A percentile compares a stretch with the other conserved stretches of the same genome.
Evolutionary conservation across 2,113 vertebrate genomes (phyloP).

Genomic region (Microtus pennsylvanicus): DNA sequence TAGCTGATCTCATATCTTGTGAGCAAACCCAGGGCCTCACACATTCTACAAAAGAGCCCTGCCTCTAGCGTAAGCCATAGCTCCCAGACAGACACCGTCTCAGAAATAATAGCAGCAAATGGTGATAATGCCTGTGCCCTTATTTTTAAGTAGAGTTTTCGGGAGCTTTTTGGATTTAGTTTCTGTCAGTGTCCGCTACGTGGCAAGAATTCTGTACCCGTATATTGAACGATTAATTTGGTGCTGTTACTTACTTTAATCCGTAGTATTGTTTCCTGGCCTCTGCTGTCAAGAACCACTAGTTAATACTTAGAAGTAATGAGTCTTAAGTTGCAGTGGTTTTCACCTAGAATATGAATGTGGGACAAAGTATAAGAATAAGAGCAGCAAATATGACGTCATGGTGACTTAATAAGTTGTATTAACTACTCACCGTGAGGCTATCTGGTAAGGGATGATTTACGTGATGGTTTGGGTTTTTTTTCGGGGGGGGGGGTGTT

Average conservation of each 20-base stretch:
- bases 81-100: background rate
- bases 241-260: constrained; percentile 31
- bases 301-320: background rate
- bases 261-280: background rate
- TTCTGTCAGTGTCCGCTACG: constrained; percentile 2
- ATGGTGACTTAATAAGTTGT: background rate
- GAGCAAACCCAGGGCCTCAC: background rate
- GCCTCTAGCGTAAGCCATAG: background rate
- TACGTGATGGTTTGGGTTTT: background rate
- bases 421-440: background rate
- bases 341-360: constrained; percentile 27
- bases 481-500: background rate
- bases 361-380: constrained; percentile 24
- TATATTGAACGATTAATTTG: constrained; percentile 50
- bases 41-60: background rate
- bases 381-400: background rate
- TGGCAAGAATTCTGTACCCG: background rate
- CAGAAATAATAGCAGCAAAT: background rate
- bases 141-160: constrained; percentile 45
- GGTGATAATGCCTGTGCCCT: background rate
- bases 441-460: background rate
- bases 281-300: background rate
- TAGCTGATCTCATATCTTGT: background rate
- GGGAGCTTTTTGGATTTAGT: constrained; percentile 23
- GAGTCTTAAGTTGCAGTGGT: constrained; percentile 22